phyloP scores from a whole-genome alignment of 37 sponge, comb jelly and placozoan species.

The Eunapius fragilis region DNA sequence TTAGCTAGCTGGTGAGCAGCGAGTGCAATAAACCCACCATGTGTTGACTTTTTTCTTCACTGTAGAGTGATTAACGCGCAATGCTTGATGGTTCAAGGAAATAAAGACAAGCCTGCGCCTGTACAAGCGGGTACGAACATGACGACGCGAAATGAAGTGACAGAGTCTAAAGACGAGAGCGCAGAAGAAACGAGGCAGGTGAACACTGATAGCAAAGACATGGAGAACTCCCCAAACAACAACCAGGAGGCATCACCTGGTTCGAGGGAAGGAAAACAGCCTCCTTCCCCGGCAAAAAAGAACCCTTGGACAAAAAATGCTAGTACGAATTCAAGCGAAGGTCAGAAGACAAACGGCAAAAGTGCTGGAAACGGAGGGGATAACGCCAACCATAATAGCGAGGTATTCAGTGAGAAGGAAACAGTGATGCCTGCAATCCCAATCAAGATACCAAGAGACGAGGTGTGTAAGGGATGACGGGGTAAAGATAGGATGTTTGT shows the following conservation, averaged over 20 bases:
- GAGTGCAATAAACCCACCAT: not conserved
- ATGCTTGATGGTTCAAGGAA: not conserved
- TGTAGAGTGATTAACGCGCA: not conserved
- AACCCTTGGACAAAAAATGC: conserved; percentile 57
- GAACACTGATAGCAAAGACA: not conserved
- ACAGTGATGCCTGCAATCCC: not conserved
- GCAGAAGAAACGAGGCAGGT: not conserved
- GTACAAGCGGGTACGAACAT: not conserved
- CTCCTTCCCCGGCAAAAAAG: conserved; percentile 16
- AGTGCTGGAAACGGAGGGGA: not conserved
- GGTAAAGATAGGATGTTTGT: not conserved
- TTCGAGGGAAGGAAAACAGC: not conserved
- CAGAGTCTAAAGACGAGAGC: not conserved
- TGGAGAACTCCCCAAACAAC: not conserved
- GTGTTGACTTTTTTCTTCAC: not conserved
- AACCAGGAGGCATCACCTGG: not conserved
- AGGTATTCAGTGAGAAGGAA: not conserved
- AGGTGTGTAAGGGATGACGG: not conserved
- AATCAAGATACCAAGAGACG: conserved; percentile 45
- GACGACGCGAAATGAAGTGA: not conserved
- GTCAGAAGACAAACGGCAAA: not conserved
- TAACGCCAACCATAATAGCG: not conserved
- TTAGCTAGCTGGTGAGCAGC: not conserved
- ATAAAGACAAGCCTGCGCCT: not conserved
- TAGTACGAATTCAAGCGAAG: not conserved